phyloP scores from a whole-genome alignment of 2,888 invertebrate species.

The Artemia sp. region DNA sequence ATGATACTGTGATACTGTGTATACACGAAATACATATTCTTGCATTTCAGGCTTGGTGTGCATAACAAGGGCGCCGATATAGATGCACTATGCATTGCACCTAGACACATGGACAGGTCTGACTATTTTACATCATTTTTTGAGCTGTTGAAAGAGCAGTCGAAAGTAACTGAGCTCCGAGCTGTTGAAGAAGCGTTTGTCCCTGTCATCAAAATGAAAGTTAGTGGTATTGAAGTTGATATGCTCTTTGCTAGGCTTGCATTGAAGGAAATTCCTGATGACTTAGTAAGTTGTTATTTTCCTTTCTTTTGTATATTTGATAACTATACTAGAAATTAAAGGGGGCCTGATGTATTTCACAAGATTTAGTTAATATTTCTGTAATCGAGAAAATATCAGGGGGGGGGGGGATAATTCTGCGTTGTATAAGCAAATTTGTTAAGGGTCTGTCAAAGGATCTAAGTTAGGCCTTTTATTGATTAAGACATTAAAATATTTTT shows the following conservation, averaged over 20 bases:
- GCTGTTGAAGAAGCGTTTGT: constrained; percentile 97
- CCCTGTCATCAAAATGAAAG: constrained; percentile 97
- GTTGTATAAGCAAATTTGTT: no score
- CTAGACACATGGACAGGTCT: constrained; percentile 74
- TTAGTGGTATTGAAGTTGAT: constrained; percentile 95
- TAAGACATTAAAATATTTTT: no score
- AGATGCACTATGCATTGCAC: constrained; percentile 93
- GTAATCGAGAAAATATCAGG: no score
- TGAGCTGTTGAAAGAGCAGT: constrained; percentile 66
- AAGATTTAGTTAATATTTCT: no score
- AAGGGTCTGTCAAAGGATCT: no score
- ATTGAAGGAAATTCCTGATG: constrained; percentile 84
- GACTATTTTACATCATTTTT: constrained; percentile 95
- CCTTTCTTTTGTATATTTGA: no score
- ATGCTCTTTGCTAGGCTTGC: constrained; percentile 88
- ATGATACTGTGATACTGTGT: no score
- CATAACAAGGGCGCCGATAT: constrained; percentile 97
- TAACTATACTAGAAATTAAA: no score
- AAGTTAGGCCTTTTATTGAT: no score
- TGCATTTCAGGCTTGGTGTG: constrained; percentile 48
- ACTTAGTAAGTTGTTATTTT: constrained; percentile 33
- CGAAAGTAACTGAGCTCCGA: constrained; percentile 64
- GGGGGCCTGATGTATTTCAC: no score
- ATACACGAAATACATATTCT: no score
- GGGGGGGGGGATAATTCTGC: no score